Conservation (phyloP, 2,113 vertebrate species). For the Scophthalmus maximus region DNA sequence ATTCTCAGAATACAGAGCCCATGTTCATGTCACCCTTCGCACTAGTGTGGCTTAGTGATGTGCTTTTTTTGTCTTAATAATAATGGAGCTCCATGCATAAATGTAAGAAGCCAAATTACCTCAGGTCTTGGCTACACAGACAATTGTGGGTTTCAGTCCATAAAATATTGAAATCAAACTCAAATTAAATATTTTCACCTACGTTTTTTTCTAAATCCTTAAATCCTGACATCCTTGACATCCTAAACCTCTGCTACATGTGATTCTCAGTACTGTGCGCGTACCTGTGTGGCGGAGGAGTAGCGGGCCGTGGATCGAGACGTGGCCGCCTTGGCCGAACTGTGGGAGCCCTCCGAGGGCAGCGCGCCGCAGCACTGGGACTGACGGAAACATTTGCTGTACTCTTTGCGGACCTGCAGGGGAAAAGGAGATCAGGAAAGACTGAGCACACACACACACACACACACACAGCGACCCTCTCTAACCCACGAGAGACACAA, state of each 20-base stretch:
- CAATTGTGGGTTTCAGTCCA: no score
- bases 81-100: no score
- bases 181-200: no score
- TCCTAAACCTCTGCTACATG: background rate
- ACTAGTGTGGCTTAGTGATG: no score
- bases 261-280: background rate
- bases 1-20: no score
- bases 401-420: slow-evolving; percentile 95
- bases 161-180: no score
- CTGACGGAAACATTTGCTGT: slow-evolving; percentile 97
- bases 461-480: slow-evolving; percentile 13
- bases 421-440: slow-evolving; percentile 39
- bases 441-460: slow-evolving; percentile 21
- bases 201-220: background rate
- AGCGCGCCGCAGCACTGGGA: slow-evolving; percentile 93
- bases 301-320: slow-evolving; percentile 94
- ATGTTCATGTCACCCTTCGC: no score
- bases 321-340: slow-evolving; percentile 91
- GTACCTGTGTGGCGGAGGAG: slow-evolving; percentile 97
- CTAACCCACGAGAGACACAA: slow-evolving; percentile 15
- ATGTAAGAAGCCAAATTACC: no score
- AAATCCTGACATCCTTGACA: background rate
- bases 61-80: no score
- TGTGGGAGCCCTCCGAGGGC: slow-evolving; percentile 93
- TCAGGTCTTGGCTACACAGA: no score